A percentile compares a stretch with the other conserved stretches of the same genome.
Conservation (phyloP, 2,797 vertebrate genomes). For the Gallinago solitaria region DNA sequence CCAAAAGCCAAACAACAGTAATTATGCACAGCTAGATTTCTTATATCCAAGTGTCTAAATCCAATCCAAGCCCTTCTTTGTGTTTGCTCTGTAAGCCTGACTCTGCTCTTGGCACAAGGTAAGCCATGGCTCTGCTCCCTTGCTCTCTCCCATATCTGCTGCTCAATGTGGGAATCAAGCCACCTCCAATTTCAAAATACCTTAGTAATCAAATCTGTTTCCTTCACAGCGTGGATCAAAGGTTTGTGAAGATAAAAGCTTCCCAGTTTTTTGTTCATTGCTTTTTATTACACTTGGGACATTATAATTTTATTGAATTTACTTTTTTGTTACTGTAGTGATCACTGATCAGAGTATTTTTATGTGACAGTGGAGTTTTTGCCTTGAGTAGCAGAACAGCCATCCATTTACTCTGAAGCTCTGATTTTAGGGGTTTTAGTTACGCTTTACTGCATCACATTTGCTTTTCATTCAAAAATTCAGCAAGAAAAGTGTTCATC, state of each 20-base stretch:
- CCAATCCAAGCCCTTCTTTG: neutral
- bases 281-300: constrained; percentile 53
- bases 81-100: neutral
- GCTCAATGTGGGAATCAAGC: neutral
- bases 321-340: constrained; percentile 17
- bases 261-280: constrained; percentile 44
- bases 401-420: neutral
- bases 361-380: neutral
- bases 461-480: constrained; percentile 32
- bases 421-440: constrained; percentile 25
- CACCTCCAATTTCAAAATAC: neutral
- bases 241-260: constrained; percentile 31
- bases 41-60: neutral
- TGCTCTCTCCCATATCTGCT: neutral
- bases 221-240: neutral
- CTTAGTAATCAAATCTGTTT: constrained; percentile 15
- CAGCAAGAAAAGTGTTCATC: neutral
- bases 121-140: neutral
- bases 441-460: constrained; percentile 3
- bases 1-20: neutral
- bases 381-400: constrained; percentile 7
- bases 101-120: neutral
- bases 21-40: neutral
- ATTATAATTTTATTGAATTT: constrained; percentile 45
- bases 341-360: constrained; percentile 19